Conservation (phyloP, 2,113 vertebrate genomes). For the Aramus guarauna region DNA sequence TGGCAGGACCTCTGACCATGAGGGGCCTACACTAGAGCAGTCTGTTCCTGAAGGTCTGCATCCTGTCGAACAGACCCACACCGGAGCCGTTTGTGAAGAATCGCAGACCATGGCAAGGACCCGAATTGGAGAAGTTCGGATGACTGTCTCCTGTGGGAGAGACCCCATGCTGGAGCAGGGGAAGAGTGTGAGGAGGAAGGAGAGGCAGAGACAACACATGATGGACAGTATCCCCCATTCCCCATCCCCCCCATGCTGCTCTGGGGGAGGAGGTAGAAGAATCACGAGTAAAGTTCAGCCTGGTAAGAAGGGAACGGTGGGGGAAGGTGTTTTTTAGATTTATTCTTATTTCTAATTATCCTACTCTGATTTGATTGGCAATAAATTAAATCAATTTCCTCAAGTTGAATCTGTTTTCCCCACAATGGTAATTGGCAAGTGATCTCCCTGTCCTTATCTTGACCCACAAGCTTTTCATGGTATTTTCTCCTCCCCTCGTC, state of each 20-base stretch:
- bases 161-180: background rate
- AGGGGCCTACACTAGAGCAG: no score
- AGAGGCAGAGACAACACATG: accelerated
- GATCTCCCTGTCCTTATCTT: background rate
- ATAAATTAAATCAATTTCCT: background rate
- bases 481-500: background rate
- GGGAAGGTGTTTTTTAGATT: background rate
- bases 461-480: background rate
- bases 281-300: background rate
- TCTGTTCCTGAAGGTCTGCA: no score
- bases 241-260: accelerated
- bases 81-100: background rate
- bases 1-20: no score
- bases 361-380: background rate
- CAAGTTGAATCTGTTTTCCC: background rate
- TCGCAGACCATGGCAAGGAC: background rate
- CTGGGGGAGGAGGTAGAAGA: background rate
- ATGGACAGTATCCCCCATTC: background rate
- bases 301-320: background rate
- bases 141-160: background rate
- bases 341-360: background rate
- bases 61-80: background rate
- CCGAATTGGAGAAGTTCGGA: background rate
- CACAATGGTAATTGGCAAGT: background rate
- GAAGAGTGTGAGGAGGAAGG: background rate